These are phyloP conservation scores for Brienomyrus longianalis DNA, from an alignment of 2,113 vertebrate genomes.

Conservation along the genomic window DNA sequence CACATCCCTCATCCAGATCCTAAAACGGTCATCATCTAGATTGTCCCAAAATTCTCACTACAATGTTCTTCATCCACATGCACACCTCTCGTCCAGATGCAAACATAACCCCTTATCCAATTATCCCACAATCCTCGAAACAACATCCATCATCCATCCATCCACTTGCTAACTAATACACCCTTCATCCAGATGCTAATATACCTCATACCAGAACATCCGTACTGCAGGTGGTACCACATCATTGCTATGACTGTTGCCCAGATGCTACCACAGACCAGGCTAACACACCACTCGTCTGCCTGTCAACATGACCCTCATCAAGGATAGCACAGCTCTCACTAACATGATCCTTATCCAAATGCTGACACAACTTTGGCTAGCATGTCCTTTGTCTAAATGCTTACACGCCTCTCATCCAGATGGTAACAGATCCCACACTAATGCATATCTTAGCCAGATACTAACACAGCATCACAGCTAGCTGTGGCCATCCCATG, in stretches of 20 bases:
- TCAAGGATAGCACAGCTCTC: background rate
- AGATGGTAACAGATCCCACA: background rate
- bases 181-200: background rate
- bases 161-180: background rate
- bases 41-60: background rate
- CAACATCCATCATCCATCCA: background rate
- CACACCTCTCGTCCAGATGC: background rate
- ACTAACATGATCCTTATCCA: background rate
- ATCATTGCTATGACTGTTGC: background rate
- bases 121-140: background rate
- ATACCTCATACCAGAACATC: background rate
- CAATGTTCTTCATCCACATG: background rate
- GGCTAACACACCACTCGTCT: background rate
- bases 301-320: background rate
- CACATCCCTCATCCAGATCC: background rate
- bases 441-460: background rate
- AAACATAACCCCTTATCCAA: background rate
- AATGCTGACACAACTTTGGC: background rate
- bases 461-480: background rate
- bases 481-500: background rate
- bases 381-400: background rate
- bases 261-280: background rate
- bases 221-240: background rate
- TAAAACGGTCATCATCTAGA: background rate
- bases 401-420: background rate